Percentiles rank a stretch among this genome's conserved stretches.
Evolutionary conservation across 2,888 invertebrate species (phyloP).

Genomic region (Cantharis lateralis): DNA sequence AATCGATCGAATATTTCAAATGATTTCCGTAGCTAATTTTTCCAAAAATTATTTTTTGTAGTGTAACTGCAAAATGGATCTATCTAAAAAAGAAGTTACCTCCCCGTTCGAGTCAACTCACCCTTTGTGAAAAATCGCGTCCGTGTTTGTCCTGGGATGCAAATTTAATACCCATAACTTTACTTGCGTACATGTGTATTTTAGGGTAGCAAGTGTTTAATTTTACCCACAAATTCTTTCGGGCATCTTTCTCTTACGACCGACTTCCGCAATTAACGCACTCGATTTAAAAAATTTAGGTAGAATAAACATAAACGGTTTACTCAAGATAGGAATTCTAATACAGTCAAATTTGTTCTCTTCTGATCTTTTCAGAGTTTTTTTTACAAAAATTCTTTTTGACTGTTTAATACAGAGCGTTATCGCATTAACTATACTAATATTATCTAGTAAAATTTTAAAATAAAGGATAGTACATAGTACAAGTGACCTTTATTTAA

Average conservation of each 20-base stretch:
- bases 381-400: neutral
- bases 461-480: too few species aligned
- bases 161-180: constrained; percentile 37
- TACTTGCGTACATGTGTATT: constrained; percentile 25
- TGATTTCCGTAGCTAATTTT: neutral
- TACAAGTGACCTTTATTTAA: too few species aligned
- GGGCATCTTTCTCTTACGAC: neutral
- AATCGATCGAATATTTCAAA: neutral
- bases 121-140: constrained; percentile 37
- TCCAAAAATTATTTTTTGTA: constrained; percentile 4
- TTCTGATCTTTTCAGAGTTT: neutral
- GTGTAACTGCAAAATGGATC: constrained; percentile 7
- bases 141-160: constrained; percentile 36
- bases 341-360: constrained; percentile 3
- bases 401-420: neutral
- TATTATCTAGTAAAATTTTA: too few species aligned
- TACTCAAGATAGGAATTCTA: constrained; percentile 9
- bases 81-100: constrained; percentile 6
- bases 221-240: neutral
- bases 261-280: neutral
- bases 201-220: constrained; percentile 8
- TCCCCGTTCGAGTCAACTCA: constrained; percentile 29
- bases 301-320: neutral
- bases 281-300: neutral
- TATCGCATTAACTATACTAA: too few species aligned